Base-by-base conservation (phyloP, 2,888 invertebrate species). In the Polia nebulosa region DNA sequence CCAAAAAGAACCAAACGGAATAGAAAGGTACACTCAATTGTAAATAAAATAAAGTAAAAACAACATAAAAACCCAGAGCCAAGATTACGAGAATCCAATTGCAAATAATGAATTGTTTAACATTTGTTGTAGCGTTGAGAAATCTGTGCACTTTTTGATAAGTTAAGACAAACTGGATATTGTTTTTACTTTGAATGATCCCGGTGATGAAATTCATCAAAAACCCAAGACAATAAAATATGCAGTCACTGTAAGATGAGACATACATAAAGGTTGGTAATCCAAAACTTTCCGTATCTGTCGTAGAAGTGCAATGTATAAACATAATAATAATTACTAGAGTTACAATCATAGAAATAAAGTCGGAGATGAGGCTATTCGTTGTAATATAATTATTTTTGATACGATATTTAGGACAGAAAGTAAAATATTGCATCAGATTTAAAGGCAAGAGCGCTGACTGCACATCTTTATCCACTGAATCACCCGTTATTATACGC, bases 81-180 rank as follows among this genome's bases (percentile, higher is more conserved):
- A n/a, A 4, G n/a, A 44, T 27, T 7, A 22, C 22, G 17, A 17
- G 15, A 13, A 78, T 45, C 78, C 78, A 78, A 44, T 57, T 78
- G 17, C 44, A 51, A 15, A 67, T 15, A 7, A 41, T 44, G 0
- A 64, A 74, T 0, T 41, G 3, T 1, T 29, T 58, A 13, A 63
- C 25, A 47, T 11, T 11, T 2, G 25, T 32, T 15, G 49, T 52
- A 9, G 25, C 20, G 6, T 60, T 68, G 0, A 78, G 27, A 22
- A 51, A 49, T 36, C 56, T 65, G 25, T 78, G 64, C 17, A 72
- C 17, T 27, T 45, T 65, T 68, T 78, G 62, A 49, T 72, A 34
- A 20, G 25, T 53, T 4, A 68, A 9, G 0, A 68, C 39, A 17
- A 68, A 68, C 2, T 22, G 25, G 20, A 49, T 29, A n/a, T 57